Conservation (phyloP, 2,113 vertebrate genomes). For the Etia nguti region DNA sequence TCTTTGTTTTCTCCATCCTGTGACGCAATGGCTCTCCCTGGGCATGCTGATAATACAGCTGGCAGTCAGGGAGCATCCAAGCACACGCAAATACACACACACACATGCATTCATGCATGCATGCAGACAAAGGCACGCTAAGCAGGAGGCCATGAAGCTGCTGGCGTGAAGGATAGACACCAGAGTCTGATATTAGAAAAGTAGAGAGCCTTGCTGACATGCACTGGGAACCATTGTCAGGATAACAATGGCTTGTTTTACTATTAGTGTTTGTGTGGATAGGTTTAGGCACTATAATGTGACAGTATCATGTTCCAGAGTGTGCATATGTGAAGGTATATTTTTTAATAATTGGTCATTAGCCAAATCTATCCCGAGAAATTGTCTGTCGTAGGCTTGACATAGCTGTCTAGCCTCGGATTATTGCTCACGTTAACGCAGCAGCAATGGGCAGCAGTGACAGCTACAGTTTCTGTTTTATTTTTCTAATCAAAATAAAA, state of each 20-base stretch:
- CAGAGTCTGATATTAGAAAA: constrained; percentile 53
- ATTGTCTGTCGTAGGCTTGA: not conserved
- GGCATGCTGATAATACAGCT: constrained; percentile 57
- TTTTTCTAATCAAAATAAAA: not conserved
- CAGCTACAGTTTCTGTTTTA: not conserved
- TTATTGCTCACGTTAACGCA: not conserved
- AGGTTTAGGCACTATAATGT: not conserved
- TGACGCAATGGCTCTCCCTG: constrained; percentile 34
- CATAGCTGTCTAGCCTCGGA: not conserved
- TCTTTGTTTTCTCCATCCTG: constrained; percentile 35
- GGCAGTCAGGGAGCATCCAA: constrained; percentile 46
- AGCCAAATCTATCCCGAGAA: not conserved
- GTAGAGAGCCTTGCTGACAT: constrained; percentile 37
- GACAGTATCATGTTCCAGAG: not conserved
- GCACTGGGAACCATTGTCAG: constrained; percentile 20
- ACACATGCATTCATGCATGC: constrained; percentile 22
- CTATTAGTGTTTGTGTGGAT: not conserved
- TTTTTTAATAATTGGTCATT: not conserved
- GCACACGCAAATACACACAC: constrained; percentile 26
- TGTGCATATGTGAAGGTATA: not conserved
- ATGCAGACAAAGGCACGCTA: constrained; percentile 49
- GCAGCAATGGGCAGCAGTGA: not conserved
- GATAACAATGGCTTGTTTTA: constrained; percentile 39
- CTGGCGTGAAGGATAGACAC: constrained; percentile 53
- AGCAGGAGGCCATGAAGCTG: constrained; percentile 59